Conservation (phyloP, 2,113 vertebrate species). For the Suncus etruscus region DNA sequence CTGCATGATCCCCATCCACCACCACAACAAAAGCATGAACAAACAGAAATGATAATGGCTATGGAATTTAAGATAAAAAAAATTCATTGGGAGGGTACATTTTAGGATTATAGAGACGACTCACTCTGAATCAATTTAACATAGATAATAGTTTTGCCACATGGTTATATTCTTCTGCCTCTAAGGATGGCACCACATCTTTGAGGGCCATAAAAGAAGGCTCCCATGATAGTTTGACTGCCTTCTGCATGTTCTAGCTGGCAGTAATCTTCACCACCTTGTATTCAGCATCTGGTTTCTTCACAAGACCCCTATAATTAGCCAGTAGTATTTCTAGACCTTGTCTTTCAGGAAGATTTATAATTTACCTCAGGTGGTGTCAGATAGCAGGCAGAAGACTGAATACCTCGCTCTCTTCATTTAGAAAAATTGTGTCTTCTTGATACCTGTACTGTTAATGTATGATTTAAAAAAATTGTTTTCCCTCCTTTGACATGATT, state of each 20-base stretch:
- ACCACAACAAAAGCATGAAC: too few species aligned
- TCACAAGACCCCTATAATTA: constrained; percentile 61
- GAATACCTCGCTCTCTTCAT: constrained; percentile 36
- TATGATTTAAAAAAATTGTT: constrained; percentile 27
- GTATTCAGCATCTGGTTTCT: constrained; percentile 68
- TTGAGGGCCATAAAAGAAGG: not conserved
- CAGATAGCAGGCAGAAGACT: constrained; percentile 47
- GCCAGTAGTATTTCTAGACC: constrained; percentile 46
- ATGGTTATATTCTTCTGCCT: not conserved
- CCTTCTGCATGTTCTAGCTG: constrained; percentile 64
- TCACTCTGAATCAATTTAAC: constrained; percentile 62
- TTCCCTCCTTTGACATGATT: constrained; percentile 55
- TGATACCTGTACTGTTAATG: constrained; percentile 54
- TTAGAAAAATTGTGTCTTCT: constrained; percentile 53
- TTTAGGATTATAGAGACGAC: constrained; percentile 55
- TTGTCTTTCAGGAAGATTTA: constrained; percentile 66
- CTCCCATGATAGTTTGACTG: constrained; percentile 46
- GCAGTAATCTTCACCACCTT: constrained; percentile 59
- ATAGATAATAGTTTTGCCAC: constrained; percentile 18
- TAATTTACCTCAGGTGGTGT: constrained; percentile 60
- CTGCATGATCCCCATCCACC: too few species aligned
- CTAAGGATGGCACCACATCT: constrained; percentile 38
- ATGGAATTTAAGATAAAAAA: constrained; percentile 51
- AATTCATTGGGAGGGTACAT: constrained; percentile 39
- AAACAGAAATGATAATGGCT: constrained; percentile 39